Percentiles rank a stretch among this genome's conserved stretches.
phyloP scores from a whole-genome alignment of 2,113 vertebrate genomes.

The Polypterus bichir region DNA sequence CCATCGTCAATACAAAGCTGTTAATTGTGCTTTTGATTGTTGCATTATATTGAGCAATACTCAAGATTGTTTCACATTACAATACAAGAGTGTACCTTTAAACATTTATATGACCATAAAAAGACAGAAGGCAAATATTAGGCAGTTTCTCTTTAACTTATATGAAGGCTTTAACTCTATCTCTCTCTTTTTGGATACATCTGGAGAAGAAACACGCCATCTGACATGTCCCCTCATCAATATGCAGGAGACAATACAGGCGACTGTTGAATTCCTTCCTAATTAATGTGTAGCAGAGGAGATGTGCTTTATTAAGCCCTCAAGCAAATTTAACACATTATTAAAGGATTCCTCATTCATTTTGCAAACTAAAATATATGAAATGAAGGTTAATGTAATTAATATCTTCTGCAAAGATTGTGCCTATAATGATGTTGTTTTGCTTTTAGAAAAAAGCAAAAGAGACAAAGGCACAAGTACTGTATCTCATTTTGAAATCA shows the following conservation, averaged over 20 bases:
- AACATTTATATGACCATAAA: too few relatives aligned
- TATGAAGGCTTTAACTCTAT: too few relatives aligned
- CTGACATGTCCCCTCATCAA: slow-evolving; percentile 30
- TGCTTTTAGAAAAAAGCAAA: neutral
- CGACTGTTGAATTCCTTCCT: slow-evolving; percentile 41
- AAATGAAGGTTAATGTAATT: slow-evolving; percentile 23
- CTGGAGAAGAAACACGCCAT: slow-evolving; percentile 9
- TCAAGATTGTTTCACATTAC: too few relatives aligned
- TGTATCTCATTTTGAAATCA: too few relatives aligned
- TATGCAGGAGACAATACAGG: slow-evolving; percentile 39
- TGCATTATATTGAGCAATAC: too few relatives aligned
- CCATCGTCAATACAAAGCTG: too few relatives aligned
- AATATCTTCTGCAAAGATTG: neutral
- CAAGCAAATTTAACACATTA: slow-evolving; percentile 31
- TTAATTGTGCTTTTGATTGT: too few relatives aligned
- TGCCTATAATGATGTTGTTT: slow-evolving; percentile 16
- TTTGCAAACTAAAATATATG: slow-evolving; percentile 25
- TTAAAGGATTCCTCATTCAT: slow-evolving; percentile 28
- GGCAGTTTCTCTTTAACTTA: too few relatives aligned
- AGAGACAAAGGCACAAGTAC: too few relatives aligned
- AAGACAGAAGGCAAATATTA: too few relatives aligned
- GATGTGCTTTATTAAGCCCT: slow-evolving; percentile 30
- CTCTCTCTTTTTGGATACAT: neutral
- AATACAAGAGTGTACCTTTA: too few relatives aligned
- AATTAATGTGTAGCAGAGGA: slow-evolving; percentile 34